Conservation (phyloP, 2,797 vertebrate genomes). For the Carapus acus region DNA sequence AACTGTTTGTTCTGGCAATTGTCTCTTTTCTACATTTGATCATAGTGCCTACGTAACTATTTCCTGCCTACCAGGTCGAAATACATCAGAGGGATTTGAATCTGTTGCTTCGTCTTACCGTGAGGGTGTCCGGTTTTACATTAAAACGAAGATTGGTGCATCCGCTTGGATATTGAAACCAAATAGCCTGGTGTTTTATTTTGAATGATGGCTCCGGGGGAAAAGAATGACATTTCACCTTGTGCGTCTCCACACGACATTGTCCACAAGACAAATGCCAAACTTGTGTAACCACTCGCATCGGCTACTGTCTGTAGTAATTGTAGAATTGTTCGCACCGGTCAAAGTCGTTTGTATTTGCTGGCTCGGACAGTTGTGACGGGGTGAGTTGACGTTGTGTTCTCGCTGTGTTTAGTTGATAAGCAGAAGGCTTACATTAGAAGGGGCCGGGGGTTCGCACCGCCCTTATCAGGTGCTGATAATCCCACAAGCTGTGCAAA, state of each 20-base stretch:
- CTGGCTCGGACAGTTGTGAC: conserved; percentile 30
- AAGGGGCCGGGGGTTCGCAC: no score
- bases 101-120: no score
- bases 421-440: conserved; percentile 30
- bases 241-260: no score
- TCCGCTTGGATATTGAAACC: background rate
- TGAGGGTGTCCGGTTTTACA: no score
- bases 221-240: conserved; percentile 20
- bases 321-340: conserved; percentile 1
- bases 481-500: background rate
- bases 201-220: background rate
- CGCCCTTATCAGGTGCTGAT: conserved; percentile 41
- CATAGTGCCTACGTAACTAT: no score
- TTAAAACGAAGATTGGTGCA: background rate
- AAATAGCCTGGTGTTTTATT: conserved; percentile 9
- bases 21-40: no score
- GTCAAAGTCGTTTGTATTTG: conserved; percentile 28
- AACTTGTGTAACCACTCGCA: no score
- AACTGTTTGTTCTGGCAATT: background rate
- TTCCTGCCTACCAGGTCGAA: no score
- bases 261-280: no score
- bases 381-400: conserved; percentile 25
- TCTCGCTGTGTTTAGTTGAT: conserved; percentile 47
- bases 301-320: no score
- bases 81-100: no score